Base-by-base conservation (phyloP, 2,797 vertebrate genomes). In the Artibeus lituratus region DNA sequence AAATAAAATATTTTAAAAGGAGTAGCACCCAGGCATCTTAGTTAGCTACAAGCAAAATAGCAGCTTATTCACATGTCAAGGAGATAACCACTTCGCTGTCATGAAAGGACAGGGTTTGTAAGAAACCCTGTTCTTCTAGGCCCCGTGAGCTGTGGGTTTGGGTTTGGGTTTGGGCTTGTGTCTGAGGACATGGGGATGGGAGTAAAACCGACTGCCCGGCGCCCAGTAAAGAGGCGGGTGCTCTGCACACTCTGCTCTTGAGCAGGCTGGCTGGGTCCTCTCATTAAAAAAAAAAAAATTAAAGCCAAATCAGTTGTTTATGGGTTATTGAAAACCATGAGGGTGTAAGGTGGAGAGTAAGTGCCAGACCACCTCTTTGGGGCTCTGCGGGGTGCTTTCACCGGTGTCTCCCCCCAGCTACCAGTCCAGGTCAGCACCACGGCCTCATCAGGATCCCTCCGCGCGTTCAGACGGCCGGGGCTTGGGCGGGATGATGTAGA, bases 401-500 rank as follows among this genome's bases (percentile, higher is more conserved):
- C 15, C 72, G 53, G 37, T n/a, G 62, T 0, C 42, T 88, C 11
- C 37, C 29, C 51, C 90, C 85, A 47, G 59, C 87, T 90, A 59
- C 35, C 49, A 74, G 78, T 47, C 37, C 10, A 70, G 11, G 62
- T 85, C 67, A 78, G 22, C 22, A 62, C 15, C 18, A 62, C 86
- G 85, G 89, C 51, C 87, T 91, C 51, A 47, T 59, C 86, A 91
- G 65, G 42, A 92, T 92, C 76, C 73, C 73, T 97, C 16, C 5
- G 73, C 65, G 91, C 39, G 51, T 70, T 78, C 35, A 49, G 22
- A 15, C 16, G 90, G 16, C 18, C 10, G 62, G 6, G 4, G 37
- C 35, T 91, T 86, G 53, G 76, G 55, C 78, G 55, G 53, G 19
- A 70, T 81, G 47, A 84, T 74, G 72, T 53, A 80, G 26, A 59